These are phyloP conservation scores for Poeciliopsis gracilis DNA, from an alignment of 2,797 vertebrate genomes.

Conservation along the genomic window DNA sequence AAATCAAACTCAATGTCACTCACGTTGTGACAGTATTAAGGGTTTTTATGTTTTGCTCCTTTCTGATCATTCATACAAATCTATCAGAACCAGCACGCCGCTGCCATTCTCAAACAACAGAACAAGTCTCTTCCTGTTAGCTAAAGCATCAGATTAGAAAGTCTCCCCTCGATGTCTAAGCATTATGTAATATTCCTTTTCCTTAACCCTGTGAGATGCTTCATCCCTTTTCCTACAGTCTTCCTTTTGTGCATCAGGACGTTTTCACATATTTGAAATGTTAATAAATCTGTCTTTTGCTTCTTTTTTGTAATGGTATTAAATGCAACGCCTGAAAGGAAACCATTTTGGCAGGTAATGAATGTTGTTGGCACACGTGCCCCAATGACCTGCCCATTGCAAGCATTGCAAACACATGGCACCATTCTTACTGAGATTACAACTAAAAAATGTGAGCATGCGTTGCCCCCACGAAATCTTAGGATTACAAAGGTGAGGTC, in stretches of 20 bases:
- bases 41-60: neutral
- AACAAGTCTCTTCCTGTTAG: neutral
- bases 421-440: neutral
- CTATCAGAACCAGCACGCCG: neutral
- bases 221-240: neutral
- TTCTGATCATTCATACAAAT: neutral
- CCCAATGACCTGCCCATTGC: neutral
- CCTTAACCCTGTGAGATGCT: neutral
- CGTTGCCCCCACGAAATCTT: neutral
- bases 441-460: conserved; percentile 6
- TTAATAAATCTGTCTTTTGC: neutral
- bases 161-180: neutral
- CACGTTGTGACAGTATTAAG: neutral
- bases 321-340: neutral
- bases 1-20: neutral
- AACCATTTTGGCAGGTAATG: conserved; percentile 6
- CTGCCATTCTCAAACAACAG: neutral
- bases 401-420: conserved; percentile 1
- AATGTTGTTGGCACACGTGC: neutral
- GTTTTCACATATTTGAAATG: neutral
- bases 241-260: neutral
- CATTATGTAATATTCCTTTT: neutral
- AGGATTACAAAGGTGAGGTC: neutral
- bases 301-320: neutral
- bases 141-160: neutral